These are phyloP conservation scores for Mesocentrotus franciscanus DNA, from an alignment of 53 echinoderm and acorn worm genomes.

Conservation along the genomic window DNA sequence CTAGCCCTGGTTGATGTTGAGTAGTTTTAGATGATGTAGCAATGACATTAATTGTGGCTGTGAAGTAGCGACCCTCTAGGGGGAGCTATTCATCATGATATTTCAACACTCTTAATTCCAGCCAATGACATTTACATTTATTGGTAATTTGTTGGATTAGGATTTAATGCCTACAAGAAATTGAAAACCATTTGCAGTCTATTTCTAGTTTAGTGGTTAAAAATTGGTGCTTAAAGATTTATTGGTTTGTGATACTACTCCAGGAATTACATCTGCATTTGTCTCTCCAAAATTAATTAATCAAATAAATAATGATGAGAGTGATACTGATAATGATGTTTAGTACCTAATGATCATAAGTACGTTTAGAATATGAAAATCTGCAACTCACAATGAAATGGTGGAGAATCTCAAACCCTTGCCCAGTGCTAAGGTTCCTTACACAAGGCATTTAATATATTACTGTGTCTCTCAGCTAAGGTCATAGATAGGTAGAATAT, in stretches of 20 bases:
- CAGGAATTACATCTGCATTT: not conserved
- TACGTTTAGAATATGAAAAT: too few relatives aligned
- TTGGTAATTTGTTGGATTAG: slow-evolving; percentile 25
- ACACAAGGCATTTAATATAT: too few relatives aligned
- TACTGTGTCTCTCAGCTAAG: not conserved
- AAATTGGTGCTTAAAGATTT: not conserved
- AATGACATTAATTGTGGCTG: slow-evolving; percentile 42
- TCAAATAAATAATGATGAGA: not conserved
- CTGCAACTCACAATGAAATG: too few relatives aligned
- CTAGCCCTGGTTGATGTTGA: slow-evolving; percentile 15
- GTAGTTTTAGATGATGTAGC: slow-evolving; percentile 38
- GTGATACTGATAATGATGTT: not conserved
- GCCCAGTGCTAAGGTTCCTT: too few relatives aligned
- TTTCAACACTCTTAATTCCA: slow-evolving; percentile 19
- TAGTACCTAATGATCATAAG: too few relatives aligned
- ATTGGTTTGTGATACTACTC: too few relatives aligned
- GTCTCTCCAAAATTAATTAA: not conserved
- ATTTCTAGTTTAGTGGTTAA: not conserved
- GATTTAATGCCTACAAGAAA: slow-evolving; percentile 1
- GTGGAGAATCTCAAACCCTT: too few relatives aligned
- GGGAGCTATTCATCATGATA: not conserved
- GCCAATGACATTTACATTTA: slow-evolving; percentile 29
- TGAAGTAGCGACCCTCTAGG: not conserved
- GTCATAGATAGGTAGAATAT: too few relatives aligned
- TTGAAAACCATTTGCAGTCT: not conserved